phyloP scores from a whole-genome alignment of 2,113 vertebrate species.

The Ptyas mucosa region DNA sequence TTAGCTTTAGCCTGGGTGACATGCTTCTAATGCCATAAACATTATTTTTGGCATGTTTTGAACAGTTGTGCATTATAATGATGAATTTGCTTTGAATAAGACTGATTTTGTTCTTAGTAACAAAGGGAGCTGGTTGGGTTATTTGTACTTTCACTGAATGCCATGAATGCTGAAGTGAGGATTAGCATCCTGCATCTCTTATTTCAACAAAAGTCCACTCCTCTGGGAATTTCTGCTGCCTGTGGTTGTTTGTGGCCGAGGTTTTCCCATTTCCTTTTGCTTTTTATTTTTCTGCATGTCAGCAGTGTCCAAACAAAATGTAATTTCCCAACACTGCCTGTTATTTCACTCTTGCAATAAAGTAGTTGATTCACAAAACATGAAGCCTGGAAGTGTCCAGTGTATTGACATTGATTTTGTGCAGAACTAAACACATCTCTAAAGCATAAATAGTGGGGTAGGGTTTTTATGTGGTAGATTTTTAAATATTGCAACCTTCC shows the following conservation, averaged over 20 bases:
- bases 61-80: neutral
- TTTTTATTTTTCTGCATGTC: neutral
- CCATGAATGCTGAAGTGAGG: neutral
- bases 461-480: neutral
- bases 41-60: neutral
- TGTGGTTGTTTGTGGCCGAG: neutral
- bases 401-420: conserved; percentile 32
- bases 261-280: neutral
- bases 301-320: neutral
- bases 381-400: conserved; percentile 42
- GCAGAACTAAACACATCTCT: conserved; percentile 36
- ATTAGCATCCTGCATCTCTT: neutral
- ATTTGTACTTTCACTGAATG: conserved; percentile 18
- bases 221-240: neutral
- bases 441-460: conserved; percentile 46
- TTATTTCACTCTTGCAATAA: conserved; percentile 33
- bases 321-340: neutral
- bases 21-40: neutral
- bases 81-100: neutral
- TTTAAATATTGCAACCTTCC: neutral
- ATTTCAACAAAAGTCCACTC: neutral
- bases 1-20: neutral
- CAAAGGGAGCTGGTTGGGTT: neutral
- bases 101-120: neutral
- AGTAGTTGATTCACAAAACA: conserved; percentile 24